Conservation (phyloP, 2,888 invertebrate genomes). For the Epinotia bilunana region DNA sequence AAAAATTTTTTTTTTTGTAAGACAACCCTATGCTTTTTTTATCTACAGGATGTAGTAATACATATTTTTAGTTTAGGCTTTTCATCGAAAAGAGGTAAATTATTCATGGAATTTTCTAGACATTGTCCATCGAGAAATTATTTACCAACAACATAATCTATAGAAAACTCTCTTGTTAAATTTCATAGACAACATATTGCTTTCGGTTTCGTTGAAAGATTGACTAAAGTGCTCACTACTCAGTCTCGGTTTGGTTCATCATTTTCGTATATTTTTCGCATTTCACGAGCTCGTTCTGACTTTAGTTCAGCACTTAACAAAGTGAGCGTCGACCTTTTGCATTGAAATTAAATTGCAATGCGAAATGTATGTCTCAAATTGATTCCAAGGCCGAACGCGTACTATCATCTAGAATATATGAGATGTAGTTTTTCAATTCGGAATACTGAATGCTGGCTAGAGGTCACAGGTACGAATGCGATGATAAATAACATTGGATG, state of each 20-base stretch:
- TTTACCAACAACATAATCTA: background rate
- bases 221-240: constrained; percentile 54
- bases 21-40: too few relatives aligned
- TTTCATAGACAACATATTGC: constrained; percentile 62
- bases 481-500: constrained; percentile 1
- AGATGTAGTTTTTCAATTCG: constrained; percentile 23
- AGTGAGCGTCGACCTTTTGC: background rate
- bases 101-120: too few relatives aligned
- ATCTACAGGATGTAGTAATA: too few relatives aligned
- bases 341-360: background rate
- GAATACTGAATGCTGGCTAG: background rate
- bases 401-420: constrained; percentile 32
- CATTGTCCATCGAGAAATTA: too few relatives aligned
- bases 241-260: background rate
- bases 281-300: background rate
- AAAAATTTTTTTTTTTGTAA: too few relatives aligned
- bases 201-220: constrained; percentile 54
- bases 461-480: constrained; percentile 1
- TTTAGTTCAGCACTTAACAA: too few relatives aligned
- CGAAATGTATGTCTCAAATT: background rate
- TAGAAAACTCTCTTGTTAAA: constrained; percentile 49
- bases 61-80: too few relatives aligned
- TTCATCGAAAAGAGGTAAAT: too few relatives aligned
- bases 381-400: constrained; percentile 47
- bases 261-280: background rate